phyloP scores from a whole-genome alignment of 2,797 vertebrate genomes.

The Siniperca scherzeri region DNA sequence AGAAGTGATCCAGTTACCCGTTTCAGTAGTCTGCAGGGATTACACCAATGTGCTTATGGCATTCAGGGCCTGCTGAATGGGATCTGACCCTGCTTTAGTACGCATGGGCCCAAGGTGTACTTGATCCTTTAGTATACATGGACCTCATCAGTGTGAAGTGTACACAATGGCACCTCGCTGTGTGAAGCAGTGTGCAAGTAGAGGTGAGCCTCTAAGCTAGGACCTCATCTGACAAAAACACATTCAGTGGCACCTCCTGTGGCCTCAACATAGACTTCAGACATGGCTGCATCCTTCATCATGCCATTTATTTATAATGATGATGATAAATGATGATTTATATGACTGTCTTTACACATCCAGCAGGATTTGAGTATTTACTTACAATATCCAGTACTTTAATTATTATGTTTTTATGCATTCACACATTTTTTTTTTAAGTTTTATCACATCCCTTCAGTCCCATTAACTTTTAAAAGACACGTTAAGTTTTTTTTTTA shows the following conservation, averaged over 20 bases:
- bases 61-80: constrained; percentile 83
- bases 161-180: constrained; percentile 31
- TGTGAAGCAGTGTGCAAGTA: constrained; percentile 12
- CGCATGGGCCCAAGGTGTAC: constrained; percentile 70
- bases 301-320: constrained; percentile 1
- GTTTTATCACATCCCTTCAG: background rate
- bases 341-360: background rate
- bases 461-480: background rate
- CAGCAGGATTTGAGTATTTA: background rate
- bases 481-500: background rate
- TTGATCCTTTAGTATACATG: constrained; percentile 70
- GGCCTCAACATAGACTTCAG: constrained; percentile 1
- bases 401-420: background rate
- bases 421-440: background rate
- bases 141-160: constrained; percentile 57
- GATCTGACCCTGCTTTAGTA: constrained; percentile 82
- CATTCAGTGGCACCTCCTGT: background rate
- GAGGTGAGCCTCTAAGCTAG: constrained; percentile 1
- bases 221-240: constrained; percentile 5
- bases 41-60: constrained; percentile 90
- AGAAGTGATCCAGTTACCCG: constrained; percentile 90
- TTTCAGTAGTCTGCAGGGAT: constrained; percentile 89
- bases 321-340: background rate
- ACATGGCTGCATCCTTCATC: constrained; percentile 24
- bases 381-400: background rate